Base-by-base conservation (phyloP, 2,113 vertebrate species). In the Scomber scombrus region DNA sequence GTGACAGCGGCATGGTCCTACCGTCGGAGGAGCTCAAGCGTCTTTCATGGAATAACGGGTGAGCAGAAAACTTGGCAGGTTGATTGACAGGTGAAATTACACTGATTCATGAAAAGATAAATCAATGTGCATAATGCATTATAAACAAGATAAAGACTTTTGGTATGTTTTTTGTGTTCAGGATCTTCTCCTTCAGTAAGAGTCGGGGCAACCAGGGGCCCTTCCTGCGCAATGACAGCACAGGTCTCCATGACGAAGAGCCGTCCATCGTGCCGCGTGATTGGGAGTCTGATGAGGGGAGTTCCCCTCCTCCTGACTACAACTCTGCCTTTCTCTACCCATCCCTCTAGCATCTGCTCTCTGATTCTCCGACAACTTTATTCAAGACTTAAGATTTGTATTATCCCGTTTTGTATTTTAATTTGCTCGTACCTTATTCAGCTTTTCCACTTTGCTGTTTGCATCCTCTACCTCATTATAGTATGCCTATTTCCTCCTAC, bases 1-100 rank as follows among this genome's bases (percentile, higher is more conserved):
- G 93, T 15, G 97, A 97, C 88, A 95, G 95, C 0, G 94, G 97
- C 65, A 95, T 96, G 91, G 94, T 97, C 55, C 88, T 97, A 16
- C 93, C 95, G 1, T 96, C 95, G 10, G 96, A 97, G 62, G 93
- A 97, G 86, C 90, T 96, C 81, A 95, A 95, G 82, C 91, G 90
- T 3, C 93, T 97, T 81, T 95, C 91, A 0, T 95, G 95, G 95
- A 95, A 52, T 0, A 70, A 80, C 82, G 9, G 92, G 92, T 81
- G 60, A 63, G 91, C 94, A 84, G 11, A 80, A 93, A 91, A 13
- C 0, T 89, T 81, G 90, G 92, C 93, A 94, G 90, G 95, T 96
- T 88, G 81, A n/a, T n/a, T n/a, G n/a, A n/a, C n/a, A n/a, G n/a
- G n/a, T n/a, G 11, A 26, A 11, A 26, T 26, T 9, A 40, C 34